Conservation (phyloP, 2,113 vertebrate species). For the Lutjanus erythropterus region DNA sequence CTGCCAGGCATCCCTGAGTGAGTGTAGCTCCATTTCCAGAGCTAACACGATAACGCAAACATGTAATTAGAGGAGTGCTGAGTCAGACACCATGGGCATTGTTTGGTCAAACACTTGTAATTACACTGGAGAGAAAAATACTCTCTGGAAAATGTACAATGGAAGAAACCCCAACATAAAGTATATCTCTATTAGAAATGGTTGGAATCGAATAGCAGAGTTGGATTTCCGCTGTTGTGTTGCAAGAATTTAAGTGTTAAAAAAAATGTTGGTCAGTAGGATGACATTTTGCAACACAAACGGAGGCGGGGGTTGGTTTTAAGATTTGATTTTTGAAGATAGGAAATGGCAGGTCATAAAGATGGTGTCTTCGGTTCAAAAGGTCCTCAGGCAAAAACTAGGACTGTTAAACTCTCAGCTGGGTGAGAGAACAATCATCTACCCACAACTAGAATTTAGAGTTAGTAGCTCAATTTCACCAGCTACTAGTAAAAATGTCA, state of each 20-base stretch:
- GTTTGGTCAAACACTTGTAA: conserved; percentile 63
- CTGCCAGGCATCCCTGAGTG: conserved; percentile 59
- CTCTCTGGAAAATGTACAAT: conserved; percentile 28
- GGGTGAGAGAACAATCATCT: not conserved
- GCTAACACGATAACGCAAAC: conserved; percentile 74
- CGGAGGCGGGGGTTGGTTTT: conserved; percentile 6
- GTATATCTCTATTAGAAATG: conserved; percentile 39
- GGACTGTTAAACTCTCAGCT: not conserved
- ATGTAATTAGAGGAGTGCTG: conserved; percentile 79
- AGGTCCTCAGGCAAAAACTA: conserved; percentile 15
- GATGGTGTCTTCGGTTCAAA: conserved; percentile 4
- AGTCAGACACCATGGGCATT: conserved; percentile 69
- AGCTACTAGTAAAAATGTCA: conserved; percentile 13
- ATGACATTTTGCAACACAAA: conserved; percentile 28
- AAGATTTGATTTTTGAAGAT: conserved; percentile 23
- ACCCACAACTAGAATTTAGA: not conserved
- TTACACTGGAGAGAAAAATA: conserved; percentile 40
- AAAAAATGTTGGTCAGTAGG: conserved; percentile 17
- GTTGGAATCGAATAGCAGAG: conserved; percentile 34
- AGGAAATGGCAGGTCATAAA: not conserved
- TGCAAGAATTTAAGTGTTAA: conserved; percentile 3
- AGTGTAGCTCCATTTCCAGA: conserved; percentile 60
- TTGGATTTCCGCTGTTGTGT: not conserved
- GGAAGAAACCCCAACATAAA: conserved; percentile 33
- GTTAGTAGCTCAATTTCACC: not conserved